phyloP scores from a whole-genome alignment of 1,140 invertebrate genomes.

The Meteorus sp. region DNA sequence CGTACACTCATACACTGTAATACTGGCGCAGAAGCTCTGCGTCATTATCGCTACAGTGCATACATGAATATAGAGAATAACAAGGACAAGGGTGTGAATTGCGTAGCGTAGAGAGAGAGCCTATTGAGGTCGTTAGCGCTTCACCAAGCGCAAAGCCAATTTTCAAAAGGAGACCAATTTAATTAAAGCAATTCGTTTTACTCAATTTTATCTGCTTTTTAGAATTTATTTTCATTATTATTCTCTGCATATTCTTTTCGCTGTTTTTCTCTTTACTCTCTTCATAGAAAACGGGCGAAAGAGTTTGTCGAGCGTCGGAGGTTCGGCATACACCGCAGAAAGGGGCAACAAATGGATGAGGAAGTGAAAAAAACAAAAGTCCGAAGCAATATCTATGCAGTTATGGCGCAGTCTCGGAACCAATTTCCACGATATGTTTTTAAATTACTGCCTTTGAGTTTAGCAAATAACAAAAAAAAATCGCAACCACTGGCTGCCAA shows the following conservation, averaged over 20 bases:
- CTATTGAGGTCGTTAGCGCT: conserved; percentile 24
- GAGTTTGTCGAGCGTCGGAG: too few relatives aligned
- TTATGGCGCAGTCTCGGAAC: conserved; percentile 5
- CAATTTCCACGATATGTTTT: conserved; percentile 27
- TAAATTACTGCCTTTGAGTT: conserved; percentile 14
- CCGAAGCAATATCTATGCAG: background rate
- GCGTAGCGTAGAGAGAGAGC: background rate
- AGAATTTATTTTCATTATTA: background rate
- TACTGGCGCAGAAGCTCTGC: too few relatives aligned
- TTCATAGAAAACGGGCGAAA: too few relatives aligned
- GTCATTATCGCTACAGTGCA: too few relatives aligned
- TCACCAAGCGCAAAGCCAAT: conserved; percentile 30
- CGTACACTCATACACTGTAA: too few relatives aligned
- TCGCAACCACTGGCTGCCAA: background rate
- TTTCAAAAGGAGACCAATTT: conserved; percentile 27
- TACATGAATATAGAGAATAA: background rate
- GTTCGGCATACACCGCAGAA: background rate
- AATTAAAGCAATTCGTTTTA: conserved; percentile 26
- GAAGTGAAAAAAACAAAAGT: conserved; percentile 13
- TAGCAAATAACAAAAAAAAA: background rate
- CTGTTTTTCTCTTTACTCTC: too few relatives aligned
- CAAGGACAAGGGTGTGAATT: background rate
- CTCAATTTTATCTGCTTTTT: conserved; percentile 5
- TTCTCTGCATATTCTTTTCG: background rate
- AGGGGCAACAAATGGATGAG: background rate